Evolutionary conservation across 2,113 vertebrate genomes (phyloP).

Genomic region (Beaufortia kweichowensis): DNA sequence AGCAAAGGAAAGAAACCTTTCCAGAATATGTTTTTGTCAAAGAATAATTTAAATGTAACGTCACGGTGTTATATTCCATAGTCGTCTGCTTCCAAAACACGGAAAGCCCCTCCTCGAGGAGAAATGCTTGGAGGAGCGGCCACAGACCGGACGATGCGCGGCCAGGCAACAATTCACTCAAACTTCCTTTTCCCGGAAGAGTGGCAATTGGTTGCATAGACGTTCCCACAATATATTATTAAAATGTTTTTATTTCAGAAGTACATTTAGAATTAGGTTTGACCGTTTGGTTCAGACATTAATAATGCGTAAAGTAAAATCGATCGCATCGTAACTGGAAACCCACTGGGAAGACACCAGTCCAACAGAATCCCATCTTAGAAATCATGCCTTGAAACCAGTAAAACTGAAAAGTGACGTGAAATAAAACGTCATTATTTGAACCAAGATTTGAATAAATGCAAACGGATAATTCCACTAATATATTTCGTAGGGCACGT

Average conservation of each 20-base stretch:
- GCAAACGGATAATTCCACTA: no score
- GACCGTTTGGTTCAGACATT: not conserved
- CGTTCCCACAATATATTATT: no score
- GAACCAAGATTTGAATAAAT: no score
- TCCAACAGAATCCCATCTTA: no score
- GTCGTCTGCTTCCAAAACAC: slow-evolving; percentile 28
- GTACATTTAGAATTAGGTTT: not conserved
- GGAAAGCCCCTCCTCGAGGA: slow-evolving; percentile 41
- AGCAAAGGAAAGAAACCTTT: slow-evolving; percentile 20
- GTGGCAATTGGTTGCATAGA: no score
- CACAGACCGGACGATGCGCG: slow-evolving; percentile 61
- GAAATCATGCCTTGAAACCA: no score
- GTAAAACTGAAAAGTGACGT: no score
- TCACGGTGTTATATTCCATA: slow-evolving; percentile 20
- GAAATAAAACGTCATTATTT: no score
- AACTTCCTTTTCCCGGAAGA: slow-evolving; percentile 63
- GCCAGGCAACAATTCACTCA: slow-evolving; percentile 62
- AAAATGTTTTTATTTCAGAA: not conserved
- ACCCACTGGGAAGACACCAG: not conserved
- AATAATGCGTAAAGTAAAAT: not conserved
- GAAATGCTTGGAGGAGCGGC: slow-evolving; percentile 31
- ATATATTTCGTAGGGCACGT: no score
- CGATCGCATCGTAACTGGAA: not conserved
- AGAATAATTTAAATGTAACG: not conserved
- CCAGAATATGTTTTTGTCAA: slow-evolving; percentile 1